Evolutionary conservation across 2,888 invertebrate genomes (phyloP), one percentile per base, ranked within the genome.

Genomic region (Hydriomena furcata): DNA sequence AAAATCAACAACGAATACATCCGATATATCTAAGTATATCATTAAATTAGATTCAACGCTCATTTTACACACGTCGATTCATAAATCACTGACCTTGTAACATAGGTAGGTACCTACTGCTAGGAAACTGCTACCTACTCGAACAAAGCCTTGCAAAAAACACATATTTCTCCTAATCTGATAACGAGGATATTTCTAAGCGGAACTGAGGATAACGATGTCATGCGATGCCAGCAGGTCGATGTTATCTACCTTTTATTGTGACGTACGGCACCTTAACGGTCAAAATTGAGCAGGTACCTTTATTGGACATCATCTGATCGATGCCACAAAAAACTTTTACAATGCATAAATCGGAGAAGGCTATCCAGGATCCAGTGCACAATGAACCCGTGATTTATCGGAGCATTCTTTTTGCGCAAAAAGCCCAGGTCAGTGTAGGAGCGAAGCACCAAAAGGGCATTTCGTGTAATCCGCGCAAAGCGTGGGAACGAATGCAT

Each of bases 371-470:
- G 76, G 71, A 80, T 80, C 73, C 70, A 63, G 65, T 71, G 68
- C 71, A 85, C 84, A 86, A 86, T 82, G 81, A 79, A 78, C 81
- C 80, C 63, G 82, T 84, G 89, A 87, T 89, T 88, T 88, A 88
- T 85, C 85, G 73, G 72, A 66, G 68, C 64, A 79, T 84, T 82
- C 80, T 88, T 88, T 87, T 87, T 84, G 79, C 78, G 79, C 81
- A 88, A 87, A 86, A 87, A 84, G 82, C 72, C 17, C 86, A 81
- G 87, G 88, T 88, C 85, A 87, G 84, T 82, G 76, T 81, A 70
- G 76, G 61, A 78, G 72, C 79, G 87, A 87, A 86, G 85, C 84
- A 82, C 84, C 86, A 83, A 87, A 89, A 89, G 84, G 83, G 84
- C 86, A 86, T 84, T 84, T 80, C 76, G 76, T 82, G 84, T 87